Conservation (phyloP, 2,113 vertebrate species). For the Hipposideros armiger region DNA sequence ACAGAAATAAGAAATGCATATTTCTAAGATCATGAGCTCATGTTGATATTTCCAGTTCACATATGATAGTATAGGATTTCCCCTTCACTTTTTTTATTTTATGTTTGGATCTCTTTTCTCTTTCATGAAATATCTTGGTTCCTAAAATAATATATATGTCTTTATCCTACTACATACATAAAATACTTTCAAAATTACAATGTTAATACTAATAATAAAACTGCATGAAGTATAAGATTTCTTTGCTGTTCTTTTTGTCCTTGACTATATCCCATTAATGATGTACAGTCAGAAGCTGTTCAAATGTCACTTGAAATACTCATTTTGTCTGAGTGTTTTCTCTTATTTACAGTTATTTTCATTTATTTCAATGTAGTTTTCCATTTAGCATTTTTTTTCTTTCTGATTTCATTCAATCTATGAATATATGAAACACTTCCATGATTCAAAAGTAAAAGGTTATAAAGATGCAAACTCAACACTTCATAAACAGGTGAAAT, state of each 20-base stretch:
- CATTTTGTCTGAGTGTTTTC: neutral
- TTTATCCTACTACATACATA: neutral
- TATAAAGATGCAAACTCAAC: neutral
- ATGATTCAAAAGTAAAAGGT: neutral
- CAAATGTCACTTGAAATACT: slow-evolving; percentile 19
- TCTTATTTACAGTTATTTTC: neutral
- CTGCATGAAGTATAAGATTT: neutral
- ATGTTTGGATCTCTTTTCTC: neutral
- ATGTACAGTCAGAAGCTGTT: neutral
- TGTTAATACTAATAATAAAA: neutral
- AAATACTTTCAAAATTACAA: neutral
- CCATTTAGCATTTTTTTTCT: neutral
- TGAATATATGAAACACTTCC: neutral
- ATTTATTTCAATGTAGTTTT: neutral
- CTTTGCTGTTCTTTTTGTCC: neutral
- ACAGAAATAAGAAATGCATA: neutral
- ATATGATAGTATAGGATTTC: neutral
- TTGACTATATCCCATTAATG: neutral
- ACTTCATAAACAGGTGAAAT: neutral
- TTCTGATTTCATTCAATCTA: slow-evolving; percentile 13
- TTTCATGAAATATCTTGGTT: slow-evolving; percentile 3
- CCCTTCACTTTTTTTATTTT: neutral
- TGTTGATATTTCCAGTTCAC: neutral
- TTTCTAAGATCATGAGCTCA: neutral
- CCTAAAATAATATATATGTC: neutral